Base-by-base conservation (phyloP, 2,113 vertebrate species). In the Melanocharis versteri region DNA sequence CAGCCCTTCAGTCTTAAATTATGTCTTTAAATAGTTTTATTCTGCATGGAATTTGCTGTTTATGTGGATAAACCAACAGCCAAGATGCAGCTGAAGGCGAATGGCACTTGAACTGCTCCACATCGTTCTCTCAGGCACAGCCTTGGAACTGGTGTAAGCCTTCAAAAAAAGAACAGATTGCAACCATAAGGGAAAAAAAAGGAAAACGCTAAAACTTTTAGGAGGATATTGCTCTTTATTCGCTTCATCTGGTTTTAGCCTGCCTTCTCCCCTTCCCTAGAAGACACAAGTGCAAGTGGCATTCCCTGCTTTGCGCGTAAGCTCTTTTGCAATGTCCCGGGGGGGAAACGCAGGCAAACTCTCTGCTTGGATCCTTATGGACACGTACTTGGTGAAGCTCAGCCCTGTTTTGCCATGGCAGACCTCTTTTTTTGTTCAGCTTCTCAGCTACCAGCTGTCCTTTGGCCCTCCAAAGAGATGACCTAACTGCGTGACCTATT, bases 381-480 rank as follows among this genome's bases (percentile, higher is more conserved):
- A 28, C 2, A 0, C 1, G 1, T 42, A 10, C 7, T 39, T 0
- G 1, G 11, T 31, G 78, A 68, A 60, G 12, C 17, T 89, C 1
- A 1, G 57, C n/a, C 16, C 13, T 33, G 7, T 60, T 87, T 89
- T 68, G 37, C 30, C 21, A 21, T 14, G 45, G 21, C 30, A 62
- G 30, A 44, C 5, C 20, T 69, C 24, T 57, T 76, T 71, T 56
- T 56, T 62, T 28, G 18, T n/a, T 56, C 35, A 60, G 17, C 44
- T 87, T 58, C 35, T 87, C n/a, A 48, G 9, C n/a, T 75, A 39
- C 5, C 54, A 84, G 23, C 27, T 69, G 7, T 56, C 84, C 64
- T 14, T 33, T 61, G 24, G 20, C 48, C 40, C 14, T 82, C 26
- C 48, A 35, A 61, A 89, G 44, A 33, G 45, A 28, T 69, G 5